Conservation (phyloP, 2,888 invertebrate species). For the Drosophila lutescens region DNA sequence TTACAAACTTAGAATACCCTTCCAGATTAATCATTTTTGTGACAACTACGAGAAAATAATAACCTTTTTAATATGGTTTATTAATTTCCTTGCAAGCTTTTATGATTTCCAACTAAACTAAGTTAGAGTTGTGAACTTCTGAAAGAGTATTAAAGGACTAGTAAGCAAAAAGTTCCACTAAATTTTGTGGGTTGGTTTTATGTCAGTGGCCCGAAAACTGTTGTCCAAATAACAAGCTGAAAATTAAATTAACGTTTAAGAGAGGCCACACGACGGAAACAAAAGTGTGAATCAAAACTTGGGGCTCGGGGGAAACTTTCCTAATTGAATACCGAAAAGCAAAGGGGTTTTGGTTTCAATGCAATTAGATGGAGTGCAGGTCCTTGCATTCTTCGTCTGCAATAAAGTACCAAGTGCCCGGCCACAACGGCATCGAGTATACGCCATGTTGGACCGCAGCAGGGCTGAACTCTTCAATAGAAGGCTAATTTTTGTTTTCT, state of each 20-base stretch:
- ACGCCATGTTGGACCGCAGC: conserved; percentile 46
- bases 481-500: conserved; percentile 56
- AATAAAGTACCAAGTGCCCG: conserved; percentile 11
- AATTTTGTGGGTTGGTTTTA: neutral
- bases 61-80: no score
- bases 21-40: no score
- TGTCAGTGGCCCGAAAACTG: conserved; percentile 4
- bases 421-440: conserved; percentile 50
- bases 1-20: neutral
- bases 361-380: conserved; percentile 56
- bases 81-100: neutral
- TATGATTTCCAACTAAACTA: neutral
- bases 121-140: neutral
- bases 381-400: conserved; percentile 17
- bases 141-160: neutral
- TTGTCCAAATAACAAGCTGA: conserved; percentile 5
- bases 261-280: conserved; percentile 1
- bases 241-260: conserved; percentile 41
- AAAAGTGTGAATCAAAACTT: conserved; percentile 30
- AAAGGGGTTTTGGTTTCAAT: conserved; percentile 11
- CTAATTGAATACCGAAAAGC: conserved; percentile 44
- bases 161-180: neutral
- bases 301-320: conserved; percentile 43
- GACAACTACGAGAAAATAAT: no score
- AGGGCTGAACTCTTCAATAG: conserved; percentile 35